Evolutionary conservation across 1,140 invertebrate species (phyloP).

Genomic region (Zaprionus nigranus): DNA sequence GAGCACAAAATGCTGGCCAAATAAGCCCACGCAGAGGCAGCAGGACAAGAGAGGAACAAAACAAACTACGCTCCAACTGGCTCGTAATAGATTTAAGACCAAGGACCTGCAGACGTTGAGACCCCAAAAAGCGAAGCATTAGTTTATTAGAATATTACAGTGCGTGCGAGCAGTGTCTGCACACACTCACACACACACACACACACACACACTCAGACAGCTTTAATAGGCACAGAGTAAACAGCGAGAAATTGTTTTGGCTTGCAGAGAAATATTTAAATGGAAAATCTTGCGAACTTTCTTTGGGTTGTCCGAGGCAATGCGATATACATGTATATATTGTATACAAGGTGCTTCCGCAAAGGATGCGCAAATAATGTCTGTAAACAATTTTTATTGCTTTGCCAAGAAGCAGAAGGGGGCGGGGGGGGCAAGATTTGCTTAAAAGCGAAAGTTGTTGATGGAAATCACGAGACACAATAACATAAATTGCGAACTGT

Average conservation of each 20-base stretch:
- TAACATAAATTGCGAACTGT: constrained; percentile 81
- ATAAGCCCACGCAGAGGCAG: constrained; percentile 41
- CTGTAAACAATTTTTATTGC: constrained; percentile 84
- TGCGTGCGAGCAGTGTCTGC: constrained; percentile 27
- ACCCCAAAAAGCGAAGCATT: constrained; percentile 66
- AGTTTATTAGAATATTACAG: constrained; percentile 70
- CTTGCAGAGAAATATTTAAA: constrained; percentile 69
- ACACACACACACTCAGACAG: constrained; percentile 7
- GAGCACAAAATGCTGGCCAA: constrained; percentile 48
- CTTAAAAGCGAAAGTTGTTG: constrained; percentile 82
- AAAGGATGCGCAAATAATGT: constrained; percentile 78
- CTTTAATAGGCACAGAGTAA: constrained; percentile 52
- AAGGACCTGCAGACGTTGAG: constrained; percentile 8
- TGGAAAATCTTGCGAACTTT: constrained; percentile 53
- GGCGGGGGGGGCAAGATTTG: constrained; percentile 43
- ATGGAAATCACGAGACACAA: constrained; percentile 78
- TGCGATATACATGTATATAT: background rate
- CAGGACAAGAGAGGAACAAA: constrained; percentile 21
- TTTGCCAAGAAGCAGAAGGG: constrained; percentile 50
- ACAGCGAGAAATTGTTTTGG: constrained; percentile 43
- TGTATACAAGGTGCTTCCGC: constrained; percentile 79
- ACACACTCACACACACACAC: constrained; percentile 3
- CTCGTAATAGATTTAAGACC: constrained; percentile 55
- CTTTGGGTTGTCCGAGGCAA: background rate
- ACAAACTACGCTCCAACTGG: constrained; percentile 45